A percentile compares a stretch with the other conserved stretches of the same genome.
phyloP scores from a whole-genome alignment of 2,888 invertebrate genomes.

The Cataglyphis livida region DNA sequence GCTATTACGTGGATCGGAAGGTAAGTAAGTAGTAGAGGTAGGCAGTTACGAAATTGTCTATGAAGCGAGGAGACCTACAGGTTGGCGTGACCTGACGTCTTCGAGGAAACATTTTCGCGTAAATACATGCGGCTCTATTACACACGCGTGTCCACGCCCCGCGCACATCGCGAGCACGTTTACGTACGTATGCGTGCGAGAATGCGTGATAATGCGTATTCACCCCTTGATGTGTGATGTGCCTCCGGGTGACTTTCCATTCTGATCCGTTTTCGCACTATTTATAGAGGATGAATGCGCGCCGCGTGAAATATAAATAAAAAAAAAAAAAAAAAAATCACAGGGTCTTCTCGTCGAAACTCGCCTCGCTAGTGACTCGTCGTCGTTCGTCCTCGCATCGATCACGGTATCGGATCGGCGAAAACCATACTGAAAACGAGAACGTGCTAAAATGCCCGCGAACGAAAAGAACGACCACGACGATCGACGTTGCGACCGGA shows the following conservation, averaged over 20 bases:
- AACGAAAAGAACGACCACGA: constrained; percentile 30
- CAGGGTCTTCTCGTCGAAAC: constrained; percentile 26
- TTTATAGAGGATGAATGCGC: constrained; percentile 74
- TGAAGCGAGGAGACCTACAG: constrained; percentile 76
- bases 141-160: background rate
- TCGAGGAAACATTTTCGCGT: constrained; percentile 68
- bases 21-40: constrained; percentile 54
- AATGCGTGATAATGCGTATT: constrained; percentile 30
- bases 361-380: constrained; percentile 33
- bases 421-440: constrained; percentile 5
- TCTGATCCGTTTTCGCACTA: constrained; percentile 65
- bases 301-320: constrained; percentile 74
- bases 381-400: constrained; percentile 44
- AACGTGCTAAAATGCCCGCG: constrained; percentile 41
- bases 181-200: background rate
- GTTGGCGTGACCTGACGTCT: constrained; percentile 78
- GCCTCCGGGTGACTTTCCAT: constrained; percentile 39
- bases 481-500: background rate
- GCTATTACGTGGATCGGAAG: constrained; percentile 54
- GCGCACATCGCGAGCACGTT: constrained; percentile 1
- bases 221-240: background rate
- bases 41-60: constrained; percentile 72
- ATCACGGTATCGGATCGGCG: constrained; percentile 56
- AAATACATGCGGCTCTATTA: constrained; percentile 59
- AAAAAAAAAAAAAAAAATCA: constrained; percentile 62